Base-by-base conservation (phyloP, 2,888 invertebrate species). In the Homarus gammarus region DNA sequence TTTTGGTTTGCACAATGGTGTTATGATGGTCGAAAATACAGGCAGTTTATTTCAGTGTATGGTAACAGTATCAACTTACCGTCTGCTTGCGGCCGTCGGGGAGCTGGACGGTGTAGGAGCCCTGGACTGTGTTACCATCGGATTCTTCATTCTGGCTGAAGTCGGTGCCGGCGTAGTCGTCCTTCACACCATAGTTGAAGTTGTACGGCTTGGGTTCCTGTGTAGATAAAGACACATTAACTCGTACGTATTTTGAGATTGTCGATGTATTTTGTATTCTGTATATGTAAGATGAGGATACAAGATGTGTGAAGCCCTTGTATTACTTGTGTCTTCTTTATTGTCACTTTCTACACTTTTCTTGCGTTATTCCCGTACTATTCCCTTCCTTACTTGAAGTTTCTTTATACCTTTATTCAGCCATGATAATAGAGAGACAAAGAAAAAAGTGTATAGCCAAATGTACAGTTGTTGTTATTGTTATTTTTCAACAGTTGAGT, bases 1-100 rank as follows among this genome's bases (percentile, higher is more conserved):
- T n/a, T n/a, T n/a, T n/a, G n/a, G n/a, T n/a, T n/a, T n/a, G n/a
- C n/a, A n/a, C n/a, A n/a, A n/a, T n/a, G n/a, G n/a, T n/a, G n/a
- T n/a, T n/a, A n/a, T n/a, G n/a, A n/a, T n/a, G n/a, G n/a, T n/a
- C n/a, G n/a, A n/a, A n/a, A n/a, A n/a, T n/a, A n/a, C n/a, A n/a
- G n/a, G n/a, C n/a, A n/a, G n/a, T n/a, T n/a, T n/a, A n/a, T n/a
- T n/a, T n/a, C n/a, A n/a, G n/a, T n/a, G n/a, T n/a, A n/a, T n/a
- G n/a, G n/a, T n/a, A n/a, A n/a, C n/a, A n/a, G n/a, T n/a, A n/a
- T n/a, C n/a, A n/a, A n/a, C 86, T 84, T 56, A 91, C 91, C 61
- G 89, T 89, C 73, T 91, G 91, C 38, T 87, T 91, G 61, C 91
- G 87, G 38, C 91, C 91, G 79, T 91, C 91, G 27, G 91, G 91